Percentiles rank a stretch among this genome's conserved stretches.
phyloP scores from a whole-genome alignment of 1,140 invertebrate species.

The Matsumurasca onukii region DNA sequence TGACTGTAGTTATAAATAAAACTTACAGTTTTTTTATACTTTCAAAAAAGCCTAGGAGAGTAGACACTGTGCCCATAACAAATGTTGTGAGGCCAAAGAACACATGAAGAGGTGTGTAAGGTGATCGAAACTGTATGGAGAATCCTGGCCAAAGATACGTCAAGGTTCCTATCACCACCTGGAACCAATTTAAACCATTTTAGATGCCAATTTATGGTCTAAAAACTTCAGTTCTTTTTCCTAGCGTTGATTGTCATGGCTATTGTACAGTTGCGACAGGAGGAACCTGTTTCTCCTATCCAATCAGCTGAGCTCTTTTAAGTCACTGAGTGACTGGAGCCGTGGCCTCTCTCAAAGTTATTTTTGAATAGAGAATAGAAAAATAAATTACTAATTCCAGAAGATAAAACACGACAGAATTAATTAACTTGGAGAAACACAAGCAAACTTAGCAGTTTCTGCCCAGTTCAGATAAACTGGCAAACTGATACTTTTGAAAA shows the following conservation, averaged over 20 bases:
- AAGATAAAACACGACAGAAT: no score
- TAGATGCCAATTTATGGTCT: neutral
- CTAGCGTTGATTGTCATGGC: neutral
- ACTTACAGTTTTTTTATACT: constrained; percentile 50
- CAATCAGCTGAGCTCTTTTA: neutral
- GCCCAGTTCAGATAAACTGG: no score
- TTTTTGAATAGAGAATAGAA: no score
- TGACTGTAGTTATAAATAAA: no score
- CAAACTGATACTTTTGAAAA: no score
- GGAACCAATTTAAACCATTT: constrained; percentile 40
- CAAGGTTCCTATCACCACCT: constrained; percentile 75
- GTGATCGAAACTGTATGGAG: constrained; percentile 56
- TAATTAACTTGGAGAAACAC: no score
- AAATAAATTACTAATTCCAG: no score
- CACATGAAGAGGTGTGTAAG: constrained; percentile 79
- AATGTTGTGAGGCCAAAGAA: constrained; percentile 78
- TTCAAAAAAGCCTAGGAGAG: constrained; percentile 77
- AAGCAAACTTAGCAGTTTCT: no score
- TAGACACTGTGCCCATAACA: constrained; percentile 63
- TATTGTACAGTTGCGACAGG: neutral
- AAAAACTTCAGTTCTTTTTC: neutral
- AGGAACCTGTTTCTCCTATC: neutral
- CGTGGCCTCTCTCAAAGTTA: no score
- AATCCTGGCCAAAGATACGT: constrained; percentile 76
- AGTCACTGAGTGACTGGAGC: neutral